A percentile compares a stretch with the other conserved stretches of the same genome.
Evolutionary conservation across 2,888 invertebrate species (phyloP).

Genomic region (Oscheius sp.): DNA sequence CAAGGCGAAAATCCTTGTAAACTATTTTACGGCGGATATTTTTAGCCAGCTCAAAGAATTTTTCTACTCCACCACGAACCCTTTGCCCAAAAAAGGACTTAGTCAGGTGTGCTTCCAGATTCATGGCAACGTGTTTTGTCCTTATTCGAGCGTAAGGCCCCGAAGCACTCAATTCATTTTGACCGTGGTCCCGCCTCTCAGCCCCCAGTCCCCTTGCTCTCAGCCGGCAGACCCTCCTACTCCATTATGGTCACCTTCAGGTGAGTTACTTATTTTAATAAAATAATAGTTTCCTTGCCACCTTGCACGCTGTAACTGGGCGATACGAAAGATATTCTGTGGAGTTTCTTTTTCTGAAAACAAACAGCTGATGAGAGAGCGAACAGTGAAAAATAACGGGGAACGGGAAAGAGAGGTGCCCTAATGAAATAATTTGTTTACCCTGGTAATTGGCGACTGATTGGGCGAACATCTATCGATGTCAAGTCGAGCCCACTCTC

Average conservation of each 20-base stretch:
- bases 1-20: constrained; percentile 24
- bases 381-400: not conserved
- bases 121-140: not conserved
- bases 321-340: too few species aligned
- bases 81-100: not conserved
- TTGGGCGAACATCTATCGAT: too few species aligned
- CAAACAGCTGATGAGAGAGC: not conserved
- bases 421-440: too few species aligned
- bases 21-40: not conserved
- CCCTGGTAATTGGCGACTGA: too few species aligned
- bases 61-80: not conserved
- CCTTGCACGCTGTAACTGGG: too few species aligned
- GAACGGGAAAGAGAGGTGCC: not conserved
- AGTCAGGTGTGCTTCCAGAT: not conserved
- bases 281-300: too few species aligned
- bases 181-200: constrained; percentile 1
- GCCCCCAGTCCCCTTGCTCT: not conserved
- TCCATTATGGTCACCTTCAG: constrained; percentile 7
- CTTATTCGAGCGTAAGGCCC: not conserved
- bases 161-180: constrained; percentile 27
- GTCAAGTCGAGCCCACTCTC: too few species aligned
- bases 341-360: too few species aligned
- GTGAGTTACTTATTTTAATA: not conserved
- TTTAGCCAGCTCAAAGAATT: not conserved
- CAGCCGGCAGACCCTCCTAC: not conserved